Conservation (phyloP, 2,888 invertebrate genomes). For the Dendrolimus houi region DNA sequence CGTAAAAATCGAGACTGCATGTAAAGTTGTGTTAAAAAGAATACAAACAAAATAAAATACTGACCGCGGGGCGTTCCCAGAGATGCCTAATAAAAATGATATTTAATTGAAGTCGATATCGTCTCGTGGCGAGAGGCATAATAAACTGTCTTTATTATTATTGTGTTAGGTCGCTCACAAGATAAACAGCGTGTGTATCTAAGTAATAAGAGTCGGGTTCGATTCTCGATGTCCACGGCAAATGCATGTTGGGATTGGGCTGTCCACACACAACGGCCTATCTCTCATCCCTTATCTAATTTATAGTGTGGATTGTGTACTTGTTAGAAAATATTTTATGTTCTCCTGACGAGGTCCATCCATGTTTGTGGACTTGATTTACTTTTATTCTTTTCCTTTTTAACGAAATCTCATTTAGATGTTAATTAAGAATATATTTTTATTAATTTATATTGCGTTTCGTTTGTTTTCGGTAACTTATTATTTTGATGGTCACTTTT, state of each 20-base stretch:
- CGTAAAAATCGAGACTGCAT: constrained; percentile 30
- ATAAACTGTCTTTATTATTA: constrained; percentile 72
- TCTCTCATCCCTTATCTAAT: constrained; percentile 18
- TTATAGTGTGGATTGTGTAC: constrained; percentile 7
- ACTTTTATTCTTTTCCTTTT: not conserved
- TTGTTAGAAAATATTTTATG: not conserved
- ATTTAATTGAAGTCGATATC: constrained; percentile 73
- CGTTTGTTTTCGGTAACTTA: too few relatives aligned
- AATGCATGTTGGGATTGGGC: constrained; percentile 29
- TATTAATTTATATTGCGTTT: constrained; percentile 27
- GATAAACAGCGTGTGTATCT: constrained; percentile 47
- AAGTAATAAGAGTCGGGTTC: constrained; percentile 11
- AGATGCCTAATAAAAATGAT: constrained; percentile 70
- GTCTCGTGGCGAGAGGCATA: constrained; percentile 58
- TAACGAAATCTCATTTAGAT: constrained; percentile 7
- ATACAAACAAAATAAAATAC: constrained; percentile 36
- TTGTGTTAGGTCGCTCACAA: constrained; percentile 52
- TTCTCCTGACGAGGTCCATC: not conserved
- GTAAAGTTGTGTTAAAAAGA: constrained; percentile 43
- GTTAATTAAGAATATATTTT: constrained; percentile 22
- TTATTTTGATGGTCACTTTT: too few relatives aligned
- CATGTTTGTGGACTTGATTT: not conserved
- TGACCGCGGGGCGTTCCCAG: constrained; percentile 56
- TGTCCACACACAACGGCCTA: constrained; percentile 16
- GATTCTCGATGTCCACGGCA: constrained; percentile 18